These are phyloP conservation scores for Sussaba pulchella DNA, from an alignment of 2,888 invertebrate genomes.

Conservation along the genomic window DNA sequence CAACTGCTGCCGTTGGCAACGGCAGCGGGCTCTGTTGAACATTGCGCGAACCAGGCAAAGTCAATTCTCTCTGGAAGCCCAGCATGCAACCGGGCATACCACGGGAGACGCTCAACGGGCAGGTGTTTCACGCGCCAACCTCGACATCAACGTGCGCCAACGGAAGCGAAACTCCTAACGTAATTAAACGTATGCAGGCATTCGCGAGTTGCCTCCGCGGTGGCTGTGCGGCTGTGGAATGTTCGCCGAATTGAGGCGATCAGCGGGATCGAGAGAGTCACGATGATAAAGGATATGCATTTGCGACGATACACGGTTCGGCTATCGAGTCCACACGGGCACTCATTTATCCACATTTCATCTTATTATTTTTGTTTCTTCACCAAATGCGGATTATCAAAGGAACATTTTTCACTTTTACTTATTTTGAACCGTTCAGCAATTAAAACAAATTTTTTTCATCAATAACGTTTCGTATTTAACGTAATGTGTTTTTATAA, in stretches of 20 bases:
- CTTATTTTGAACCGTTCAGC: no score
- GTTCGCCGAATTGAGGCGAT: slow-evolving; percentile 75
- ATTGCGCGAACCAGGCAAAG: no score
- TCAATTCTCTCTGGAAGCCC: no score
- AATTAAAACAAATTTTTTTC: no score
- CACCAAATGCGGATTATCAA: no score
- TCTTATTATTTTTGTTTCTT: no score
- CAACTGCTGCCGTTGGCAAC: background rate
- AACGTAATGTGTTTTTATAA: no score
- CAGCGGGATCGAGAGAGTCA: background rate
- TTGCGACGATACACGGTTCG: background rate
- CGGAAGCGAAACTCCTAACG: slow-evolving; percentile 59
- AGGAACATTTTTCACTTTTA: no score
- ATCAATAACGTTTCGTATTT: no score
- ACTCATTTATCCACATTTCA: background rate
- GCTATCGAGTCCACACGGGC: background rate
- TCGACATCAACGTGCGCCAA: slow-evolving; percentile 50
- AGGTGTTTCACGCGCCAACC: slow-evolving; percentile 63
- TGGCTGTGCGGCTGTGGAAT: slow-evolving; percentile 70
- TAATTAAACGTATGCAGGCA: slow-evolving; percentile 38
- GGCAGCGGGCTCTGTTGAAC: no score
- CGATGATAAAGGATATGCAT: background rate
- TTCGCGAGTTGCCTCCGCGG: slow-evolving; percentile 1
- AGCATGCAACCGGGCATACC: no score
- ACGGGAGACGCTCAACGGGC: slow-evolving; percentile 39